These are phyloP conservation scores for Masticophis lateralis DNA, from an alignment of 2,797 vertebrate species.

Conservation along the genomic window DNA sequence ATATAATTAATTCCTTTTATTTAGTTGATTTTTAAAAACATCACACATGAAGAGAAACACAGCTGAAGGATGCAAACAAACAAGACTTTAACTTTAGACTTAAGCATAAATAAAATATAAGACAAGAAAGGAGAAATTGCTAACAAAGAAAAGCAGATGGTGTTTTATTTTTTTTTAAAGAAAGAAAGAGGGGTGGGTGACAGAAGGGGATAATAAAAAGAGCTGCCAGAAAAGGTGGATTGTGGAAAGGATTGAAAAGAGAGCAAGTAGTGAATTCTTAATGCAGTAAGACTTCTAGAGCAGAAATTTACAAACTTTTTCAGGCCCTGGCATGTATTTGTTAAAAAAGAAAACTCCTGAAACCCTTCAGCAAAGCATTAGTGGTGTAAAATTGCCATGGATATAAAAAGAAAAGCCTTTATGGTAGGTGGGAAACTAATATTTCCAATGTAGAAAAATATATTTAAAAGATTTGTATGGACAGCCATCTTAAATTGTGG, in stretches of 20 bases:
- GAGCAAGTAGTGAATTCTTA: background rate
- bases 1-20: conserved; percentile 19
- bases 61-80: background rate
- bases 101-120: background rate
- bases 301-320: background rate
- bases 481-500: background rate
- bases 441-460: background rate
- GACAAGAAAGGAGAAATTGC: background rate
- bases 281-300: background rate
- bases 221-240: background rate
- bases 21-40: conserved; percentile 9
- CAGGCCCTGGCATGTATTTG: background rate
- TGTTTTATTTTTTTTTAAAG: background rate
- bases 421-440: background rate
- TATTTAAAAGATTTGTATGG: background rate
- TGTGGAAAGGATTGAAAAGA: background rate
- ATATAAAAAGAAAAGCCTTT: background rate
- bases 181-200: background rate
- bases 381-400: background rate
- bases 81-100: background rate
- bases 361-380: background rate
- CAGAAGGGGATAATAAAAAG: background rate
- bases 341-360: background rate
- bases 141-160: background rate
- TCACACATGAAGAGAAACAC: conserved; percentile 11